A percentile compares a stretch with the other conserved stretches of the same genome.
Conservation (phyloP, 2,888 invertebrate genomes). For the Druceiella hillmani region DNA sequence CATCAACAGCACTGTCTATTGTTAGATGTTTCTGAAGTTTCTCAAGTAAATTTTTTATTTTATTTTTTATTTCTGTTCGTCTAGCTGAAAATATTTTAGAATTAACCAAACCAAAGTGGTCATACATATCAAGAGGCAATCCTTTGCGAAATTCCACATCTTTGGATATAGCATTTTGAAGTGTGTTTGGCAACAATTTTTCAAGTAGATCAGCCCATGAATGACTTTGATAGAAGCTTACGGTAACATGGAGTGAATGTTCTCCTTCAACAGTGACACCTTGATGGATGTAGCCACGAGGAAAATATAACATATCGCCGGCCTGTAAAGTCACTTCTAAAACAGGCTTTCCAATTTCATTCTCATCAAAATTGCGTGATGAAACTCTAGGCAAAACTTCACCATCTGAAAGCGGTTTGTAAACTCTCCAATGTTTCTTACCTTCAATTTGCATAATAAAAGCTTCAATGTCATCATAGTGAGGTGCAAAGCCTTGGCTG, state of each 20-base stretch:
- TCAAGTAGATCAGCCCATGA: slow-evolving; percentile 87
- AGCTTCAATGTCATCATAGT: slow-evolving; percentile 98
- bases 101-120: slow-evolving; percentile 67
- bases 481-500: slow-evolving; percentile 97
- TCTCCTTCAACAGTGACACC: slow-evolving; percentile 69
- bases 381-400: slow-evolving; percentile 78
- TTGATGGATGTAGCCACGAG: slow-evolving; percentile 83
- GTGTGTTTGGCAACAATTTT: slow-evolving; percentile 67
- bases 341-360: slow-evolving; percentile 74
- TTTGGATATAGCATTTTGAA: slow-evolving; percentile 64
- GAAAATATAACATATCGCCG: slow-evolving; percentile 92
- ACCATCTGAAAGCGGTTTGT: slow-evolving; percentile 63
- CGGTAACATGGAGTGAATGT: slow-evolving; percentile 92
- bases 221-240: slow-evolving; percentile 88
- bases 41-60: slow-evolving; percentile 51
- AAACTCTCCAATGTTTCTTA: slow-evolving; percentile 89
- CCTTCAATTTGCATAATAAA: slow-evolving; percentile 96
- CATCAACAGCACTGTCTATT: slow-evolving; percentile 78
- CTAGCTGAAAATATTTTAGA: slow-evolving; percentile 44
- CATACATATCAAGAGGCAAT: slow-evolving; percentile 73
- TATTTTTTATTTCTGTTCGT: slow-evolving; percentile 46
- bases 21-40: slow-evolving; percentile 57
- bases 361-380: slow-evolving; percentile 68
- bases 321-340: slow-evolving; percentile 73
- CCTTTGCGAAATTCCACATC: slow-evolving; percentile 71